Conservation (phyloP, 92 coral and sea anemone genomes). For the Porites evermanni region DNA sequence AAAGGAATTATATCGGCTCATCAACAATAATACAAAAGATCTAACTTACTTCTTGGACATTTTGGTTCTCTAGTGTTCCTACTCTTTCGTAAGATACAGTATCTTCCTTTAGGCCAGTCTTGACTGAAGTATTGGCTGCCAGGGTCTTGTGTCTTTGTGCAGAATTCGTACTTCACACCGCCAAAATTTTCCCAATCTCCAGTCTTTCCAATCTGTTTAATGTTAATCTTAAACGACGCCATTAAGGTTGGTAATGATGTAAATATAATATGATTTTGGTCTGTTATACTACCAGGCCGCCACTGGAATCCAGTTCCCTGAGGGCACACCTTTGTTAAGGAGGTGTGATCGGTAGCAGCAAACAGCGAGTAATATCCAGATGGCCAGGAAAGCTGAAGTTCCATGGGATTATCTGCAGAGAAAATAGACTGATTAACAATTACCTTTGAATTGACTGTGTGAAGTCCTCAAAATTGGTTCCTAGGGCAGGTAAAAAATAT, state of each 20-base stretch:
- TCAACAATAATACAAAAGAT: too few relatives aligned
- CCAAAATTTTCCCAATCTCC: background rate
- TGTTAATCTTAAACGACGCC: too few relatives aligned
- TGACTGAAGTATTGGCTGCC: conserved; percentile 1
- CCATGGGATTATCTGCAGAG: conserved; percentile 16
- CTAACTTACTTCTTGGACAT: conserved; percentile 7
- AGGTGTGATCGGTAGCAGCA: background rate
- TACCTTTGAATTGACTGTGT: too few relatives aligned
- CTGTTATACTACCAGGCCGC: conserved; percentile 3
- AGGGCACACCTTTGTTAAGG: background rate
- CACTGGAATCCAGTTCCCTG: conserved; percentile 23
- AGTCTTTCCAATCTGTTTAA: background rate
- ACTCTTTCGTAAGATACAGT: conserved; percentile 5
- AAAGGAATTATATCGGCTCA: too few relatives aligned
- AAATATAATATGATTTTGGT: background rate
- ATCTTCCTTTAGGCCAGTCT: conserved; percentile 7
- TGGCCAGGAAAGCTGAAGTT: conserved; percentile 12
- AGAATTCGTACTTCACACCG: background rate
- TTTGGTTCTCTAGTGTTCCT: background rate
- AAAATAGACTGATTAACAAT: background rate
- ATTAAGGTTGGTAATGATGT: background rate
- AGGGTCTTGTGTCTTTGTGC: conserved; percentile 2
- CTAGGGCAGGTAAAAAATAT: too few relatives aligned
- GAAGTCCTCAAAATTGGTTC: too few relatives aligned
- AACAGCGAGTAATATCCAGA: conserved; percentile 3